Evolutionary conservation across 2,888 invertebrate species (phyloP).

Genomic region (Folsomia candida): DNA sequence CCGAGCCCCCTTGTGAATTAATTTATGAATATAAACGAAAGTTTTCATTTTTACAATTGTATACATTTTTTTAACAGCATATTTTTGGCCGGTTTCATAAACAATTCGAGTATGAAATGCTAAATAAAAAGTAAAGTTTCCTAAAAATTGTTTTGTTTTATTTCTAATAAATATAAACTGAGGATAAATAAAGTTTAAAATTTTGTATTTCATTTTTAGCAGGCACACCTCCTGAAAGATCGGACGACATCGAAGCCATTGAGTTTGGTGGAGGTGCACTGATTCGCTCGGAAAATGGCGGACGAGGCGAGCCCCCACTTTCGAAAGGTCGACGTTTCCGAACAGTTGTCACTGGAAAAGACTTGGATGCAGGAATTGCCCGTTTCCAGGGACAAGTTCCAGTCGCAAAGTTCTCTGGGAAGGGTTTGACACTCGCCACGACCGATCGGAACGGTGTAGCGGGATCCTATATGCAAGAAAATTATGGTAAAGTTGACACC

Average conservation of each 20-base stretch:
- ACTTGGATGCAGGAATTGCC: background rate
- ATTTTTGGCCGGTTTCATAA: too few relatives aligned
- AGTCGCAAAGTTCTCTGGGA: background rate
- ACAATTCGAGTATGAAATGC: too few relatives aligned
- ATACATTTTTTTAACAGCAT: too few relatives aligned
- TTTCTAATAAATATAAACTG: too few relatives aligned
- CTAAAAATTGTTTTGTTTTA: too few relatives aligned
- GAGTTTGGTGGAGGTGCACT: background rate
- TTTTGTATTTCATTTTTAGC: too few relatives aligned
- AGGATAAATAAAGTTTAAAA: too few relatives aligned
- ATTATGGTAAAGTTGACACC: too few relatives aligned
- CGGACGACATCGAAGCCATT: background rate
- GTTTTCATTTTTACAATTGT: too few relatives aligned
- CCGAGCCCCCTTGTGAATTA: too few relatives aligned
- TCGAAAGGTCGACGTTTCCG: background rate
- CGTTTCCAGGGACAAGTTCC: background rate
- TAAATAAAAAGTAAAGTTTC: too few relatives aligned
- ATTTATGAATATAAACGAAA: too few relatives aligned
- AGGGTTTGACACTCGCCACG: background rate
- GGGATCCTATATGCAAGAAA: background rate
- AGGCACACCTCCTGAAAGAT: background rate
- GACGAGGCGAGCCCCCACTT: background rate
- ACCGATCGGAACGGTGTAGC: background rate
- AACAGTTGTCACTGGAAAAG: background rate
- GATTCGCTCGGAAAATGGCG: background rate